Percentiles rank a stretch among this genome's conserved stretches.
phyloP scores from a whole-genome alignment of 2,113 vertebrate species.

The Malurus melanocephalus region DNA sequence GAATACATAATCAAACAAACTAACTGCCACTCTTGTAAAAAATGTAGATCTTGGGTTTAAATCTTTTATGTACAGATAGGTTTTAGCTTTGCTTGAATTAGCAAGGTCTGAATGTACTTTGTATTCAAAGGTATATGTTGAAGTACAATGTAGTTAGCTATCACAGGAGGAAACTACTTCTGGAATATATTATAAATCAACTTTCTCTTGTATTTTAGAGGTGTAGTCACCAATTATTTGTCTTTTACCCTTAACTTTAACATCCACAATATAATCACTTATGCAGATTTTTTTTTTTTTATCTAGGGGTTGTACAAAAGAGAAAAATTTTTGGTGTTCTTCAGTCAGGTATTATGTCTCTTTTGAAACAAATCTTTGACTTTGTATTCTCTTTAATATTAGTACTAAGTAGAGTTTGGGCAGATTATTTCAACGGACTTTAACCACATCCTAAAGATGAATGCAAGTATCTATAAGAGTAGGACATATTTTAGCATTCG shows the following conservation, averaged over 20 bases:
- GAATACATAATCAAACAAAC: background rate
- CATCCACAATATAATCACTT: background rate
- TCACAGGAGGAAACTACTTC: background rate
- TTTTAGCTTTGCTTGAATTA: conserved; percentile 8
- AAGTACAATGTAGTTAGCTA: background rate
- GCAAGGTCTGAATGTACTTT: background rate
- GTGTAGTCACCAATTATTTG: background rate
- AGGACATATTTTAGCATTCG: background rate
- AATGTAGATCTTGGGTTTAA: background rate
- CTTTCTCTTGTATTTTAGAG: conserved; percentile 14
- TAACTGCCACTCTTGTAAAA: background rate
- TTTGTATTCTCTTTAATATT: background rate
- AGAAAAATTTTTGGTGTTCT: conserved; percentile 1
- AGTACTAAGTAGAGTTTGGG: background rate
- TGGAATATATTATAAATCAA: background rate
- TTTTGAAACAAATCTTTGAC: conserved; percentile 9
- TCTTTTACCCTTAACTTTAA: conserved; percentile 18
- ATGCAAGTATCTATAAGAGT: background rate
- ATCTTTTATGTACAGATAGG: background rate
- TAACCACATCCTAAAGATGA: background rate
- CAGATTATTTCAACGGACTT: background rate
- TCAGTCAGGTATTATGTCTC: background rate
- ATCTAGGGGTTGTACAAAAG: background rate
- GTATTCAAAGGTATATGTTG: conserved; percentile 11
- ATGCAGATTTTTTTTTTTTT: conserved; percentile 5